Percentiles rank a stretch among this genome's conserved stretches.
Evolutionary conservation across 2,888 invertebrate genomes (phyloP).

Genomic region (Acanthosepion pharaonis): DNA sequence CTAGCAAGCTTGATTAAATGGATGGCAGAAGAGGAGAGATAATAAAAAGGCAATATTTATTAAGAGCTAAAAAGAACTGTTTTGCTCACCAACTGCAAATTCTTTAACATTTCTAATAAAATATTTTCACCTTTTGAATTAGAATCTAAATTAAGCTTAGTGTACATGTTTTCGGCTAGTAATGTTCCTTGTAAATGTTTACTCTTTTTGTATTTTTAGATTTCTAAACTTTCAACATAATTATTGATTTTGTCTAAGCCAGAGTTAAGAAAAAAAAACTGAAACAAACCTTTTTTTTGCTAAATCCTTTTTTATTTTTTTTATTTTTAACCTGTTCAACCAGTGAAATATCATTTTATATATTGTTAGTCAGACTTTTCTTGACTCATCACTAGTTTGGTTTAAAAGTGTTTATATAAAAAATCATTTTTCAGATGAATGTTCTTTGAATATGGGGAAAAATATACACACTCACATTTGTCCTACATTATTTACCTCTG

Average conservation of each 20-base stretch:
- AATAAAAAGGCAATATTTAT: too few species aligned
- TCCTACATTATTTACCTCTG: neutral
- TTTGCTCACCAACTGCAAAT: neutral
- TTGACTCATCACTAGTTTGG: neutral
- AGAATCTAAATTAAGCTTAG: neutral
- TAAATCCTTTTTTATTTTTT: neutral
- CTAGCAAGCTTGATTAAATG: too few species aligned
- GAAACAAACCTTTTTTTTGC: neutral
- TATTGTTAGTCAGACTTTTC: neutral
- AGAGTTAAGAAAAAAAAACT: neutral
- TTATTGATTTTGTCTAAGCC: neutral
- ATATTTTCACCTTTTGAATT: neutral
- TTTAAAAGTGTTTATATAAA: too few species aligned
- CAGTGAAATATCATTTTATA: neutral
- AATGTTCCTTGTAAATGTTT: neutral
- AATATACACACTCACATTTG: neutral
- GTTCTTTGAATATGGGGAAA: neutral
- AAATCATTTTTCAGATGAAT: too few species aligned
- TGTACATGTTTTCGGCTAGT: neutral
- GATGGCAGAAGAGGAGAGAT: too few species aligned
- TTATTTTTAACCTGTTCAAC: neutral
- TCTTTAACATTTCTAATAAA: neutral
- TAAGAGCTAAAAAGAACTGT: too few species aligned
- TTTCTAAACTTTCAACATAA: neutral
- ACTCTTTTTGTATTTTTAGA: neutral